Percentiles rank a stretch among this genome's conserved stretches.
Evolutionary conservation across 1,140 invertebrate genomes (phyloP).

Genomic region (Caenorhabditis latens): DNA sequence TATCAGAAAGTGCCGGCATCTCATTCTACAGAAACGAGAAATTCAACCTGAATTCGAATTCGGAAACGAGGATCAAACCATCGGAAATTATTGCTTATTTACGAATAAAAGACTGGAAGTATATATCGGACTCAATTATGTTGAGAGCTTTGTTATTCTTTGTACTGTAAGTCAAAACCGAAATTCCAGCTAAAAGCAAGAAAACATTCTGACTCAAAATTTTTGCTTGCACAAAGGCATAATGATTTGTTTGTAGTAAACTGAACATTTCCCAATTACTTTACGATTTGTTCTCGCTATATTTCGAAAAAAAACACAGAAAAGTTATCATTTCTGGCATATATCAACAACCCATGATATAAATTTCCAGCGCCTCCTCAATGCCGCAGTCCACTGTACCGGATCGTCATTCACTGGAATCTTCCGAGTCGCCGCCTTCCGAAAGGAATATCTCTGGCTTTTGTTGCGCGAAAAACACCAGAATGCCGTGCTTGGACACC

Average conservation of each 20-base stretch:
- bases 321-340: too few relatives aligned
- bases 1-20: not conserved
- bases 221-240: too few relatives aligned
- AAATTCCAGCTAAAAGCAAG: too few relatives aligned
- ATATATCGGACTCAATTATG: conserved; percentile 1
- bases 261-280: too few relatives aligned
- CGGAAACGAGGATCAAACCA: not conserved
- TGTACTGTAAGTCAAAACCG: not conserved
- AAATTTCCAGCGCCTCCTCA: too few relatives aligned
- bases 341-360: too few relatives aligned
- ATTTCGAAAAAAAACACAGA: too few relatives aligned
- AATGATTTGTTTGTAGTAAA: too few relatives aligned
- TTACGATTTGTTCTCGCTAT: too few relatives aligned
- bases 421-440: not conserved
- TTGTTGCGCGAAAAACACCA: not conserved
- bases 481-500: too few relatives aligned
- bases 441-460: not conserved
- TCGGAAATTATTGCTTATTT: not conserved
- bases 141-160: not conserved
- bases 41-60: not conserved
- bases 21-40: not conserved
- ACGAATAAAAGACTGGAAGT: not conserved
- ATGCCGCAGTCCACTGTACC: too few relatives aligned
- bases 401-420: conserved; percentile 15
- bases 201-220: too few relatives aligned